phyloP scores from a whole-genome alignment of 2,888 invertebrate genomes.

The Cenopis cana region DNA sequence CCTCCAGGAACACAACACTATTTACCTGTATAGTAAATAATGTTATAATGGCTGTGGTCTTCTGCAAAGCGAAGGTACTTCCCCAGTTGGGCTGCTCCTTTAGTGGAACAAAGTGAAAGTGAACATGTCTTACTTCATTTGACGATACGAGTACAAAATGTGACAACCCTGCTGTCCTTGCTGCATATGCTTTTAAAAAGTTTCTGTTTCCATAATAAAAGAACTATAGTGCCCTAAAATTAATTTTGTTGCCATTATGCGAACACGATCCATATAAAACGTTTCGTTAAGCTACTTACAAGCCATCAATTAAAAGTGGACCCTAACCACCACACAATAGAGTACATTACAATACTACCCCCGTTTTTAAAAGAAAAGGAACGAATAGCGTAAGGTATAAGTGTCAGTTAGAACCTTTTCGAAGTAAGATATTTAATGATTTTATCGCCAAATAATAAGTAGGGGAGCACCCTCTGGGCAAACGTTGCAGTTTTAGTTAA shows the following conservation, averaged over 20 bases:
- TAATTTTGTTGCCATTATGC: neutral
- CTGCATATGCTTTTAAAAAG: conserved; percentile 1
- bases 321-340: neutral
- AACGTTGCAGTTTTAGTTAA: neutral
- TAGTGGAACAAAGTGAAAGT: too few relatives aligned
- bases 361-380: neutral
- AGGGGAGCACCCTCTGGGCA: conserved; percentile 41
- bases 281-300: conserved; percentile 5
- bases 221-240: neutral
- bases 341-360: neutral
- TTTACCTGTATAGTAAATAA: too few relatives aligned
- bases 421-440: conserved; percentile 18
- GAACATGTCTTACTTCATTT: too few relatives aligned
- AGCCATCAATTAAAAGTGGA: conserved; percentile 18
- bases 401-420: neutral
- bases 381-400: neutral
- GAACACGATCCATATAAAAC: neutral
- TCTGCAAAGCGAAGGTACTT: too few relatives aligned
- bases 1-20: too few relatives aligned
- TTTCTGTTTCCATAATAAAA: neutral
- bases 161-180: neutral
- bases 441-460: conserved; percentile 26
- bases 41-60: too few relatives aligned
- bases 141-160: too few relatives aligned
- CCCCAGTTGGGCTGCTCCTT: too few relatives aligned